Evolutionary conservation across 2,797 vertebrate species (phyloP).

Genomic region (Stomatorhinus walkeri): DNA sequence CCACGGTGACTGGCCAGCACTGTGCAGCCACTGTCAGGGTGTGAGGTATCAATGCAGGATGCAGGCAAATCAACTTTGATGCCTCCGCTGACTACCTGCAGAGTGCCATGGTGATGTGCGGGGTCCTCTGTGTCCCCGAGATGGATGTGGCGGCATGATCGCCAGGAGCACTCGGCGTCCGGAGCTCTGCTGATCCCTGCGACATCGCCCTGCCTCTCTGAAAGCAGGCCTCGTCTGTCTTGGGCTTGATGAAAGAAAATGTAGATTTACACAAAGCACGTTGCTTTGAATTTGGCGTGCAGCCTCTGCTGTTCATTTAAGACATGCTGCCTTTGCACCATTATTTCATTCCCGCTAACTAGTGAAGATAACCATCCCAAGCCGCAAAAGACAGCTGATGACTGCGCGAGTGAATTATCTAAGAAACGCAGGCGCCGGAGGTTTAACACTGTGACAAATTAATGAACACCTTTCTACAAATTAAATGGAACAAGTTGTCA

Average conservation of each 20-base stretch:
- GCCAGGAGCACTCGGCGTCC: not conserved
- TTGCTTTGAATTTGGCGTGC: not conserved
- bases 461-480: not conserved
- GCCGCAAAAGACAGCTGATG: not conserved
- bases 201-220: not conserved
- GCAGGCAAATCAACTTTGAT: conserved; percentile 99
- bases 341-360: not conserved
- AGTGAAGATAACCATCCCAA: not conserved
- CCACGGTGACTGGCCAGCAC: conserved; percentile 96
- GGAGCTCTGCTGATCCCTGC: not conserved
- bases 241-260: not conserved
- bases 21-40: conserved; percentile 99
- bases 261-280: not conserved
- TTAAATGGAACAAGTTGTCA: not conserved
- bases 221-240: not conserved
- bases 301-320: not conserved
- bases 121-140: conserved; percentile 78
- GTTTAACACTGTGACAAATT: not conserved
- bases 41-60: conserved; percentile 98
- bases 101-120: conserved; percentile 97
- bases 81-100: conserved; percentile 98
- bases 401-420: not conserved
- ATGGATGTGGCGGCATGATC: not conserved
- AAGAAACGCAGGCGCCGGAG: not conserved
- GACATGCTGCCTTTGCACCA: not conserved